These are phyloP conservation scores for Drosophila tanythrix DNA, from an alignment of 2,888 invertebrate species.

Conservation along the genomic window DNA sequence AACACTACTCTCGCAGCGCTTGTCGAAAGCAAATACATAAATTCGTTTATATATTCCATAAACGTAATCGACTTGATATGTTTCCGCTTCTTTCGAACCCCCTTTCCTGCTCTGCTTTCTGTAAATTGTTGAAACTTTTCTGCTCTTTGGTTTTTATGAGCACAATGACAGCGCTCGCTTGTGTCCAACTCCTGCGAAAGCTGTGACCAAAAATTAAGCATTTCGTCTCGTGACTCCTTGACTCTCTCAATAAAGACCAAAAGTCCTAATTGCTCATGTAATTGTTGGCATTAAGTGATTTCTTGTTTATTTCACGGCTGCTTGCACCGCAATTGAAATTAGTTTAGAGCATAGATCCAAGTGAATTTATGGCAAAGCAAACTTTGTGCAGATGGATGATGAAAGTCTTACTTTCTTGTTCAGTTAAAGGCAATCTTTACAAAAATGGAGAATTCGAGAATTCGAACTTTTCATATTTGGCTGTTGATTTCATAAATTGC, in stretches of 20 bases:
- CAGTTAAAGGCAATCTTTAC: not conserved
- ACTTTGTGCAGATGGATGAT: not conserved
- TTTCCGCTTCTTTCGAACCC: not conserved
- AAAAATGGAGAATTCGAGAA: not conserved
- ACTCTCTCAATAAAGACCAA: slow-evolving; percentile 43
- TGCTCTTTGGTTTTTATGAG: slow-evolving; percentile 52
- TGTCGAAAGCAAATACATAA: slow-evolving; percentile 16
- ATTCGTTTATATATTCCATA: slow-evolving; percentile 62
- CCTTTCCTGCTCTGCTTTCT: not conserved
- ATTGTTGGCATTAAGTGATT: slow-evolving; percentile 80
- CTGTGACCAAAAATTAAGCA: slow-evolving; percentile 53
- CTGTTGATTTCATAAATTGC: not conserved
- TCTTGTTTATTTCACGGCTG: slow-evolving; percentile 75
- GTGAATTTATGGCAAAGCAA: slow-evolving; percentile 24
- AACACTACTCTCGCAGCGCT: slow-evolving; percentile 21
- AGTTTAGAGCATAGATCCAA: slow-evolving; percentile 30
- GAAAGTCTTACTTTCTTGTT: not conserved
- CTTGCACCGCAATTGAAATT: slow-evolving; percentile 64
- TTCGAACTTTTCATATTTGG: not conserved
- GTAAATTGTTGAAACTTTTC: slow-evolving; percentile 51
- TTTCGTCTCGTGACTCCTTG: slow-evolving; percentile 30
- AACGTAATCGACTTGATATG: slow-evolving; percentile 69
- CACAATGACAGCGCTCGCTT: slow-evolving; percentile 37
- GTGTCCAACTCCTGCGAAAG: slow-evolving; percentile 20
- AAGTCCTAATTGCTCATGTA: slow-evolving; percentile 73